Evolutionary conservation across 1,140 invertebrate genomes (phyloP).

Genomic region (Platorchestia sp.): DNA sequence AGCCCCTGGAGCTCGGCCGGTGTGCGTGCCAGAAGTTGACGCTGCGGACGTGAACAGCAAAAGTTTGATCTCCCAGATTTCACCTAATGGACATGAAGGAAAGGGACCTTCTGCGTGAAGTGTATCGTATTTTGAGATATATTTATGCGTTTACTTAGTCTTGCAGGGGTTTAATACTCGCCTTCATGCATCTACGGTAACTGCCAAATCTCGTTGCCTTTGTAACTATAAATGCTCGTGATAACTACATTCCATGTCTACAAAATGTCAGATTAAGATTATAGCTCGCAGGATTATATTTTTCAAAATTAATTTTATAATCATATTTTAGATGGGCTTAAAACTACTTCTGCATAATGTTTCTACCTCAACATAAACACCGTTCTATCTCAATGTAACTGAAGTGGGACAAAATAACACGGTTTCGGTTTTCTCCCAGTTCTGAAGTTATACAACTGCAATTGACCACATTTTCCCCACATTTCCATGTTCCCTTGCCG

Average conservation of each 20-base stretch:
- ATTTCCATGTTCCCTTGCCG: not conserved
- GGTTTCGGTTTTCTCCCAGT: not conserved
- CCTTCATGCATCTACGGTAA: not conserved
- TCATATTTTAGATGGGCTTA: not conserved
- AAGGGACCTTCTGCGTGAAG: not conserved
- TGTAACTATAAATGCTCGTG: not conserved
- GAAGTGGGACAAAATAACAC: not conserved
- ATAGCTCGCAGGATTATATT: not conserved
- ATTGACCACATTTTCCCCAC: not conserved
- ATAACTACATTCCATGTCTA: not conserved
- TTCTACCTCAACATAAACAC: not conserved
- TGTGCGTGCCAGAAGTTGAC: not conserved
- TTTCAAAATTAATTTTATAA: not conserved
- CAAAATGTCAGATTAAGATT: not conserved
- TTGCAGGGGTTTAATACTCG: not conserved
- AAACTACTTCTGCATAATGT: not conserved
- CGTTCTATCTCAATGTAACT: not conserved
- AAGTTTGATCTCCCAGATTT: not conserved
- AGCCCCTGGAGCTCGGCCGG: not conserved
- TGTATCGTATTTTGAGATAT: not conserved
- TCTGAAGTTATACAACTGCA: not conserved
- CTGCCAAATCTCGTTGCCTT: not conserved
- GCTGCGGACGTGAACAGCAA: not conserved
- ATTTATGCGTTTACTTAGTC: not conserved
- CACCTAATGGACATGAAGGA: not conserved